These are phyloP conservation scores for Gandaritis pyraliata DNA, from an alignment of 2,888 invertebrate species.

Conservation along the genomic window DNA sequence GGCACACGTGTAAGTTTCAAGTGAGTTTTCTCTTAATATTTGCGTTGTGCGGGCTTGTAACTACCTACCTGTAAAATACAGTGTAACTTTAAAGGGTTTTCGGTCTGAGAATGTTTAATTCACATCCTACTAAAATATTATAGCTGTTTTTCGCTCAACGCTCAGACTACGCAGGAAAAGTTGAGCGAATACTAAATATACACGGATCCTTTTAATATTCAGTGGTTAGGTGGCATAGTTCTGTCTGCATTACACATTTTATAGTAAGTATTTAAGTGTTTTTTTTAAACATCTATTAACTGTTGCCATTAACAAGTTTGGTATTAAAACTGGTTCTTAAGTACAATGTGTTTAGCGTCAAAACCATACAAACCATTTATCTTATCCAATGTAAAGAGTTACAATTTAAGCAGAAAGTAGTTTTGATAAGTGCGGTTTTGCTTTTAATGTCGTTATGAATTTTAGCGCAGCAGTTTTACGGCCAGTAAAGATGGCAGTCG, in stretches of 20 bases:
- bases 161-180: neutral
- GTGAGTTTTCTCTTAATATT: slow-evolving; percentile 21
- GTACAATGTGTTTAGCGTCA: no score
- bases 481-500: slow-evolving; percentile 29
- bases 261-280: no score
- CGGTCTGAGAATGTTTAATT: slow-evolving; percentile 11
- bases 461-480: slow-evolving; percentile 25
- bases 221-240: no score
- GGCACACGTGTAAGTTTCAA: slow-evolving; percentile 17
- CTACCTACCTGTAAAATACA: slow-evolving; percentile 16
- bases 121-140: slow-evolving; percentile 1
- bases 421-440: no score
- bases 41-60: slow-evolving; percentile 13
- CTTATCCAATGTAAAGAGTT: no score
- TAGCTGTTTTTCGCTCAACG: neutral
- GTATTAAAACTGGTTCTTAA: no score
- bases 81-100: slow-evolving; percentile 18
- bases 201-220: no score
- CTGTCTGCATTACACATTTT: no score
- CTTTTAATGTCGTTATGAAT: slow-evolving; percentile 4
- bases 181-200: neutral
- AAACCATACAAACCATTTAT: no score
- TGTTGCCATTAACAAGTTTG: no score
- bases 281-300: no score
- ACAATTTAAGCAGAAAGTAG: no score